phyloP scores from a whole-genome alignment of 2,113 vertebrate species.

The Anguilla rostrata region DNA sequence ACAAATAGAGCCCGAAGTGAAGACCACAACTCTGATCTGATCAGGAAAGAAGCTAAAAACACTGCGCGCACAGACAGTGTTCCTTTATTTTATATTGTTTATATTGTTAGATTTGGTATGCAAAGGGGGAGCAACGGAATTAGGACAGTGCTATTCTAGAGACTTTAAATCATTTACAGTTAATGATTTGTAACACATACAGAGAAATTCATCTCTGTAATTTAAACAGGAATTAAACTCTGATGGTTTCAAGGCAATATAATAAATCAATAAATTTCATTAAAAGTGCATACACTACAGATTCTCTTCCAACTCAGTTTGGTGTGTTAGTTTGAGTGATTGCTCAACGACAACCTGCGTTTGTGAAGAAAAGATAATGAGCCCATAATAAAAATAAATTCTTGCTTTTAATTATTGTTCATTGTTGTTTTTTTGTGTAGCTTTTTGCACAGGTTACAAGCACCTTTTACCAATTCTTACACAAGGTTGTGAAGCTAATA shows the following conservation, averaged over 20 bases:
- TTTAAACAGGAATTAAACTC: neutral
- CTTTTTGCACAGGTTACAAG: neutral
- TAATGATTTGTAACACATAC: neutral
- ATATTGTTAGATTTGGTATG: neutral
- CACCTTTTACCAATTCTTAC: neutral
- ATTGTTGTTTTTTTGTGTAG: neutral
- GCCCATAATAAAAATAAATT: neutral
- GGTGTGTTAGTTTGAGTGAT: too few relatives aligned
- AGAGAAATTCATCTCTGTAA: neutral
- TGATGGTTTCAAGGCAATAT: neutral
- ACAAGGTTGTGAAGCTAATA: neutral
- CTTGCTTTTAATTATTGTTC: too few relatives aligned
- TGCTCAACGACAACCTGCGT: too few relatives aligned
- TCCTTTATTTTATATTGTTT: conserved; percentile 30
- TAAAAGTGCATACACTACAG: neutral
- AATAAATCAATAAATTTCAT: neutral
- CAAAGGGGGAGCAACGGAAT: neutral
- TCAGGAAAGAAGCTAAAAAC: neutral
- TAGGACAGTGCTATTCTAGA: neutral
- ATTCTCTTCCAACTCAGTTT: too few relatives aligned
- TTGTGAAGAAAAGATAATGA: neutral
- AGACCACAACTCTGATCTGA: conserved; percentile 6
- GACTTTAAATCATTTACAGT: neutral
- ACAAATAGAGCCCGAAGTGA: conserved; percentile 17
- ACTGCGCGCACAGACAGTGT: conserved; percentile 2